Percentiles rank a stretch among this genome's conserved stretches.
phyloP scores from a whole-genome alignment of 2,113 vertebrate genomes.

The Paracanthobrama guichenoti region DNA sequence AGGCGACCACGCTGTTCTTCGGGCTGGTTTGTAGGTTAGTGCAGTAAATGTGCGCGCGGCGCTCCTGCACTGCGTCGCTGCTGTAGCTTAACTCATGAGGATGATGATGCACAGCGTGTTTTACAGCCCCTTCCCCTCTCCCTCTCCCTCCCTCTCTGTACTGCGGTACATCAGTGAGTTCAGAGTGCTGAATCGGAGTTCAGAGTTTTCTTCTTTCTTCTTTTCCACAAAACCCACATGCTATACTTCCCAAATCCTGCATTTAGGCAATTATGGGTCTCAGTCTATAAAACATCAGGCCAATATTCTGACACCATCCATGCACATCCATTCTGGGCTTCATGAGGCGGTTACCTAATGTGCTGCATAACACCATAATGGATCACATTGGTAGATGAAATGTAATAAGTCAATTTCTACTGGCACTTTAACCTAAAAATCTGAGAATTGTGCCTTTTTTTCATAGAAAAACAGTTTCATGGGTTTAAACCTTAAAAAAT shows the following conservation, averaged over 20 bases:
- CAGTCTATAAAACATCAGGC: not conserved
- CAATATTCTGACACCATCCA: no score
- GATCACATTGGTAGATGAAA: not conserved
- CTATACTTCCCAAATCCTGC: not conserved
- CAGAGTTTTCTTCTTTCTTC: not conserved
- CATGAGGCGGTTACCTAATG: not conserved
- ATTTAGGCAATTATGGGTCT: not conserved
- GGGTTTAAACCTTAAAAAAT: no score
- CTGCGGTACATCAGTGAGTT: constrained; percentile 71
- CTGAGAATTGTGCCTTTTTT: no score
- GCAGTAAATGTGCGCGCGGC: constrained; percentile 57
- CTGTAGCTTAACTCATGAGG: constrained; percentile 70
- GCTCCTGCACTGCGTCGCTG: constrained; percentile 67
- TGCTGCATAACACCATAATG: not conserved
- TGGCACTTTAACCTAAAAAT: no score
- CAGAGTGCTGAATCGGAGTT: constrained; percentile 68
- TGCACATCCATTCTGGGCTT: not conserved
- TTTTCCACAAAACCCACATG: not conserved
- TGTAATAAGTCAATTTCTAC: no score
- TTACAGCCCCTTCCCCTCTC: constrained; percentile 17
- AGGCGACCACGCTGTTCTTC: no score
- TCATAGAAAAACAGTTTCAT: no score
- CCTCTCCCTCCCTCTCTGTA: constrained; percentile 52
- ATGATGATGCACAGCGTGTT: constrained; percentile 44
- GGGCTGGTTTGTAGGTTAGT: constrained; percentile 49